Evolutionary conservation across 2,113 vertebrate genomes (phyloP), one percentile per base, ranked within the genome.

Genomic region (Chlamydotis undulata): DNA sequence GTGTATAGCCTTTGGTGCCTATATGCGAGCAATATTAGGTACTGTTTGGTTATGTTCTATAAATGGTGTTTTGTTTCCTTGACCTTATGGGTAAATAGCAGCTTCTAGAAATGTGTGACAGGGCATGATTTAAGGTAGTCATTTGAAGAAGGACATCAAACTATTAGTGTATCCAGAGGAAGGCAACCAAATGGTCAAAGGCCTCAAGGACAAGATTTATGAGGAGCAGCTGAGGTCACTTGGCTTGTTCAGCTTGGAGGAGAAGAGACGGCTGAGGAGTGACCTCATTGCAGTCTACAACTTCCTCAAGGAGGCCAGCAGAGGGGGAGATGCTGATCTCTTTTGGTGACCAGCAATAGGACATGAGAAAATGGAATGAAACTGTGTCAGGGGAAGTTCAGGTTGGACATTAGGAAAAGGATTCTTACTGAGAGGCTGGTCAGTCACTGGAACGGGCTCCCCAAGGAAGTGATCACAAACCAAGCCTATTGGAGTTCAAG

Each of bases 121-220:
- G 37, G 21, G 17, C 29, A n/a, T 83, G n/a, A 9, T 64, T 70
- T 50, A 53, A 77, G 39, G 7, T 24, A 8, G 29, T 47, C 49
- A 37, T 61, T 52, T 65, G 33, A 53, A 76, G 53, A 52, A 70
- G 6, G 16, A 24, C 19, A 21, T 63, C 9, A 41, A 6, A 56
- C 23, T 65, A 24, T 6, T 60, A 39, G 9, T 8, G 6, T n/a
- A 28, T 52, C n/a, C 29, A 85, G 59, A 59, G 23, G 16, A 73
- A 14, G 16, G 8, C 0, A 0, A 47, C 16, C 45, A 60, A 23
- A 24, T 39, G 17, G 17, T 56, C 25, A 64, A 68, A 14, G 57
- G 9, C 12, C 21, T 83, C 1, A 1, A 49, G 25, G 28, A 28
- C 37, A 33, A 24, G 33, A 65, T 7, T 65, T 65, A 0, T 0